These are phyloP conservation scores for Sinocyclocheilus maitianheensis DNA, from an alignment of 2,113 vertebrate genomes.

Conservation along the genomic window DNA sequence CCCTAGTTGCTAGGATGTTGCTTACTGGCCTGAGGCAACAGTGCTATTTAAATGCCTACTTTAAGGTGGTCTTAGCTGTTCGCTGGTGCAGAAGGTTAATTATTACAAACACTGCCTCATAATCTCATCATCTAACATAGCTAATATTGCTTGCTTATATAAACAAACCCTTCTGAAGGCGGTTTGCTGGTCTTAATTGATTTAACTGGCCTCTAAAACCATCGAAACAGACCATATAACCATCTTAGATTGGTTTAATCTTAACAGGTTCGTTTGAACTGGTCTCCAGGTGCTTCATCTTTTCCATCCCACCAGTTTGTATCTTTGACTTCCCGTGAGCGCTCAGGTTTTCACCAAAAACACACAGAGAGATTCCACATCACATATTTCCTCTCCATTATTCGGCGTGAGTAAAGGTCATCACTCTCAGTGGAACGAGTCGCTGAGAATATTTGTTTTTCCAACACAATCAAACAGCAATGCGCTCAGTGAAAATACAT, in stretches of 20 bases:
- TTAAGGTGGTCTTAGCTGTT: not conserved
- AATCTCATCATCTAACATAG: not conserved
- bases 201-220: not conserved
- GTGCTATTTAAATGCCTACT: not conserved
- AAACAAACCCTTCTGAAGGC: not conserved
- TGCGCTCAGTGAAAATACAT: not conserved
- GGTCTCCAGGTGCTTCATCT: not conserved
- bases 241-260: not conserved
- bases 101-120: not conserved
- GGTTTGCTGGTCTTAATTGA: not conserved
- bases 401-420: constrained; percentile 4
- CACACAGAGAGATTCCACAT: not conserved
- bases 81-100: not conserved
- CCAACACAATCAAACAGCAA: not conserved
- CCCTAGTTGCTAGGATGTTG: not conserved
- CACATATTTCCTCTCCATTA: constrained; percentile 14
- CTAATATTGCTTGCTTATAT: not conserved
- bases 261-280: too few species aligned
- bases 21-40: not conserved
- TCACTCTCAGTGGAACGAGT: not conserved
- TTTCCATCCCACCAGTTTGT: not conserved
- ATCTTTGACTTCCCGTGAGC: not conserved
- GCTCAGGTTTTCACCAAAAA: not conserved
- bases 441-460: constrained; percentile 1
- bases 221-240: not conserved